Conservation (phyloP, 2,797 vertebrate species). For the Rhinoraja longicauda region DNA sequence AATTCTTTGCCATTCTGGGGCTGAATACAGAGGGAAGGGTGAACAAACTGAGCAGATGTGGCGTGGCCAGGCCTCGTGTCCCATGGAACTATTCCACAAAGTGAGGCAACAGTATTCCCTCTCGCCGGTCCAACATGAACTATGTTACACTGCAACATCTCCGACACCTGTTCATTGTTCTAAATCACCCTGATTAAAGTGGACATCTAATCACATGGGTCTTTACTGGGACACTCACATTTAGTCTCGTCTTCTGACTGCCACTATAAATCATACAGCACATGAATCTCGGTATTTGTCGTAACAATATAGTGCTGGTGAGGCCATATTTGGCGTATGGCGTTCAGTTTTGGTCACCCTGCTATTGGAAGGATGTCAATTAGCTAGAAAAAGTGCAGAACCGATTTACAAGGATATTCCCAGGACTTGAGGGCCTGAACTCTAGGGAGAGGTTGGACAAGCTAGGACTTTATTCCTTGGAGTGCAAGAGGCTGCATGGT, state of each 20-base stretch:
- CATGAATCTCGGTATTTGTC: no score
- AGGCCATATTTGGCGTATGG: no score
- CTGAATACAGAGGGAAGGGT: not conserved
- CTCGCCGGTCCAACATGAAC: not conserved
- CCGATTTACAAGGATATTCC: no score
- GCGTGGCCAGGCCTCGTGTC: not conserved
- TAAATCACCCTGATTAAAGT: not conserved
- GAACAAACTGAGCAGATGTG: not conserved
- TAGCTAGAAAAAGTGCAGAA: no score
- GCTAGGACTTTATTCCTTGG: no score
- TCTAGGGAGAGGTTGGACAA: no score
- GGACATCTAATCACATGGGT: not conserved
- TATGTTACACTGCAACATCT: not conserved
- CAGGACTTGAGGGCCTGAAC: no score
- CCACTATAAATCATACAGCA: not conserved
- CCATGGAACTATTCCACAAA: not conserved
- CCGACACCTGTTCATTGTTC: not conserved
- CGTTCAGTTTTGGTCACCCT: no score
- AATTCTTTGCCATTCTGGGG: not conserved
- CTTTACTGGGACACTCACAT: not conserved
- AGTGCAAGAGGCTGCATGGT: no score
- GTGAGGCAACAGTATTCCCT: not conserved
- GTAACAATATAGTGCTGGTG: no score
- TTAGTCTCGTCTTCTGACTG: not conserved
- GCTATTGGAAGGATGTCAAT: no score